These are phyloP conservation scores for Rhamnusium bicolor DNA, from an alignment of 2,888 invertebrate species.

Conservation along the genomic window DNA sequence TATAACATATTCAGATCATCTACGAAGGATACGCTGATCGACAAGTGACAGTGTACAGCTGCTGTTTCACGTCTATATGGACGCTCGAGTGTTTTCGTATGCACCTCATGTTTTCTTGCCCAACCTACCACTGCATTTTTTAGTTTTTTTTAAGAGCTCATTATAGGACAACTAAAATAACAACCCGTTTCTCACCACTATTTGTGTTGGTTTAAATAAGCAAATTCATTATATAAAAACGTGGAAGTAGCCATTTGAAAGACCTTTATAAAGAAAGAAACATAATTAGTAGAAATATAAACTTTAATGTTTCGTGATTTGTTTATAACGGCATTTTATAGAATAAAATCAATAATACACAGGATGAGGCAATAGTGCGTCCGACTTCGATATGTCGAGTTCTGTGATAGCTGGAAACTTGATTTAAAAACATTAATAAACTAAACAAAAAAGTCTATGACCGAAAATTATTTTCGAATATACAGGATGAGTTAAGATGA, in stretches of 20 bases:
- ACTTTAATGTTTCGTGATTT: too few relatives aligned
- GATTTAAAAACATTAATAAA: too few relatives aligned
- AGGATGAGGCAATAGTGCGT: too few relatives aligned
- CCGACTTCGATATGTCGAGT: too few relatives aligned
- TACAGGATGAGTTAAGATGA: too few relatives aligned
- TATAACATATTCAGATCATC: conserved; percentile 67
- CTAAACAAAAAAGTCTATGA: too few relatives aligned
- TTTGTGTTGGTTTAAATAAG: conserved; percentile 23
- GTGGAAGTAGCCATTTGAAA: conserved; percentile 14
- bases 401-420: too few relatives aligned
- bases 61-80: conserved; percentile 68
- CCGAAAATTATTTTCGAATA: too few relatives aligned
- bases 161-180: conserved; percentile 32
- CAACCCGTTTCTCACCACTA: conserved; percentile 27
- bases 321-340: too few relatives aligned
- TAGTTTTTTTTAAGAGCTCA: conserved; percentile 45
- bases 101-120: conserved; percentile 46
- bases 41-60: conserved; percentile 72
- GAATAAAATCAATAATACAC: too few relatives aligned
- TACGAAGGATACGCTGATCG: conserved; percentile 65
- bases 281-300: too few relatives aligned
- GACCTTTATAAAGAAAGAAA: too few relatives aligned
- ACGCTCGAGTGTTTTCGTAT: conserved; percentile 66
- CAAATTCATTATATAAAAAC: conserved; percentile 1
- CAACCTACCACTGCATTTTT: conserved; percentile 48